phyloP scores from a whole-genome alignment of 2,113 vertebrate species.

The Prietella phreatophila region DNA sequence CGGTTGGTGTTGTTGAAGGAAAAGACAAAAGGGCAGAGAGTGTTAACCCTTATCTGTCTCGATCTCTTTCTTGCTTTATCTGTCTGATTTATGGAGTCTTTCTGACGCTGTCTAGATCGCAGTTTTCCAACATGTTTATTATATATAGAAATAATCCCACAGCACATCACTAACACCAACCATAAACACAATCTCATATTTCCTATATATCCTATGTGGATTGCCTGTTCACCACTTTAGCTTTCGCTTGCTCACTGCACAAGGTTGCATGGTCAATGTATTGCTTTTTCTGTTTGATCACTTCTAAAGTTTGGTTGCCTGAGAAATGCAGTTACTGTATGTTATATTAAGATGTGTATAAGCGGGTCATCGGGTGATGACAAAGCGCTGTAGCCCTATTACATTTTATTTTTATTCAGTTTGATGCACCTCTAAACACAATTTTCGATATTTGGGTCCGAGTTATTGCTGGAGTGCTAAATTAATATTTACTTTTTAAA shows the following conservation, averaged over 20 bases:
- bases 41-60: constrained; percentile 20
- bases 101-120: background rate
- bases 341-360: background rate
- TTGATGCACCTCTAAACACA: background rate
- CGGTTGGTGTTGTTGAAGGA: constrained; percentile 42
- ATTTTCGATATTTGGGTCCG: background rate
- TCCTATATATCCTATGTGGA: background rate
- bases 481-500: background rate
- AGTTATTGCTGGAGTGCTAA: background rate
- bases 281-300: background rate
- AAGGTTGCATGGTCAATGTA: background rate
- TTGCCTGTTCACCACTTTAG: background rate
- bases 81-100: constrained; percentile 27
- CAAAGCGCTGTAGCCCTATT: background rate
- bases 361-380: background rate
- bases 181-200: background rate
- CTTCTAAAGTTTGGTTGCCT: background rate
- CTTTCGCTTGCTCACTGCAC: background rate
- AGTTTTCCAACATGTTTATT: background rate
- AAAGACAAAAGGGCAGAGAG: constrained; percentile 52
- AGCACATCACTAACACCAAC: background rate
- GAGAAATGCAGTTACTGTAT: background rate
- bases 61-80: constrained; percentile 13
- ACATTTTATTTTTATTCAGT: background rate
- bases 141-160: background rate